Base-by-base conservation (phyloP, 2,888 invertebrate species). In the Incurvaria masculella region DNA sequence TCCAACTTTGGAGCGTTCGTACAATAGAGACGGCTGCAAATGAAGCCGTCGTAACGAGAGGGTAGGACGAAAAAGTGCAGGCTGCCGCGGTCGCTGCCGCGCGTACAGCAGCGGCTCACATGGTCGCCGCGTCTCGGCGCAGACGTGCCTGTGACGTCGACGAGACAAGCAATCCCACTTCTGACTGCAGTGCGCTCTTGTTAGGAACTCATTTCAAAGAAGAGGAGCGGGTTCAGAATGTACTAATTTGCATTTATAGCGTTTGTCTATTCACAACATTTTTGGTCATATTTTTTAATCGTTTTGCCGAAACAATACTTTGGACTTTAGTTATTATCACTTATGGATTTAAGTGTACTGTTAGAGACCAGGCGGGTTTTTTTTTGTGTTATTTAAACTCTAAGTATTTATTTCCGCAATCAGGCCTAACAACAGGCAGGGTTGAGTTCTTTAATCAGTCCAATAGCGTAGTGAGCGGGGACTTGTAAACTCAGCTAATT, bases 21-120 rank as follows among this genome's bases (percentile, higher is more conserved):
- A 33, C 33, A 33, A 33, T 33, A 63, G 68, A 66, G 61, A 58
- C 59, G 65, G 65, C 70, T 72, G 71, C 65, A 68, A 70, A 72
- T 71, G 65, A 68, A 69, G 68, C 64, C 59, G 61, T 33, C 33
- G 33, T 33, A 33, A 33, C 33, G 33, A 33, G 23, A 23, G 33
- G 33, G 33, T 33, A 33, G 33, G 33, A 33, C 33, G 33, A 33
- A 33, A 33, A 33, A 33, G 11, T 33, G 33, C 33, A 33, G 33
- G 14, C 33, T 6, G 33, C 11, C 33, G n/a, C n/a, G n/a, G 33
- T 33, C 33, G 33, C 14, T n/a, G 33, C 14, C 4, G 14, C 14
- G 33, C 33, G 14, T 33, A 33, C 14, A 33, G 33, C 33, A 8
- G 14, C 33, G 14, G 4, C 33, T 33, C 33, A 33, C 33, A 33